These are phyloP conservation scores for Astropecten irregularis DNA, from an alignment of 53 echinoderm and acorn worm species.

Conservation along the genomic window DNA sequence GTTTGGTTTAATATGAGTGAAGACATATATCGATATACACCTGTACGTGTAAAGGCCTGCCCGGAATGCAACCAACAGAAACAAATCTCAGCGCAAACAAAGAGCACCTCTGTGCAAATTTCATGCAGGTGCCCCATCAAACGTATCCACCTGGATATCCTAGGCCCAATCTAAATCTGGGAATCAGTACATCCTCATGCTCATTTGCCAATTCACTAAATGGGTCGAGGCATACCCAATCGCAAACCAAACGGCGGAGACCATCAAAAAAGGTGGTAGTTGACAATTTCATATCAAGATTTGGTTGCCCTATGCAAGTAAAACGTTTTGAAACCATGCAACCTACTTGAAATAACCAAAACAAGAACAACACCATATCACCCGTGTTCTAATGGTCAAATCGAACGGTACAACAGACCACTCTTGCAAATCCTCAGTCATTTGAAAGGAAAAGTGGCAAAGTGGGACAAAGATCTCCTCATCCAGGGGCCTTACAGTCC, in stretches of 20 bases:
- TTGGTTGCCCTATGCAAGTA: conserved; percentile 52
- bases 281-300: conserved; percentile 62
- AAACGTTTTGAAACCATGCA: conserved; percentile 63
- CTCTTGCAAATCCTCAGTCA: conserved; percentile 59
- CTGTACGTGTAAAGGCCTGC: conserved; percentile 6
- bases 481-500: background rate
- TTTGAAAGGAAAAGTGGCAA: conserved; percentile 41
- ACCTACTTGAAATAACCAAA: conserved; percentile 48
- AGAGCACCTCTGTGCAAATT: conserved; percentile 1
- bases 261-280: conserved; percentile 32
- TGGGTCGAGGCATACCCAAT: conserved; percentile 63
- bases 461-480: conserved; percentile 17
- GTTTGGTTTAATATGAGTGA: background rate
- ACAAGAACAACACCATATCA: conserved; percentile 66
- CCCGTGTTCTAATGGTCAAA: conserved; percentile 64
- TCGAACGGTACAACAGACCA: conserved; percentile 71
- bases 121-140: conserved; percentile 1
- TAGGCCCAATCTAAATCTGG: conserved; percentile 4
- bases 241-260: conserved; percentile 48
- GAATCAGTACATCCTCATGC: conserved; percentile 37
- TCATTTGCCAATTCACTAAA: conserved; percentile 60
- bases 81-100: conserved; percentile 19
- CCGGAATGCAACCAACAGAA: background rate
- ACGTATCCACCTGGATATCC: background rate
- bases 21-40: no score